phyloP scores from a whole-genome alignment of 1,140 invertebrate species.

The Pseudomyrmex flavicornis region DNA sequence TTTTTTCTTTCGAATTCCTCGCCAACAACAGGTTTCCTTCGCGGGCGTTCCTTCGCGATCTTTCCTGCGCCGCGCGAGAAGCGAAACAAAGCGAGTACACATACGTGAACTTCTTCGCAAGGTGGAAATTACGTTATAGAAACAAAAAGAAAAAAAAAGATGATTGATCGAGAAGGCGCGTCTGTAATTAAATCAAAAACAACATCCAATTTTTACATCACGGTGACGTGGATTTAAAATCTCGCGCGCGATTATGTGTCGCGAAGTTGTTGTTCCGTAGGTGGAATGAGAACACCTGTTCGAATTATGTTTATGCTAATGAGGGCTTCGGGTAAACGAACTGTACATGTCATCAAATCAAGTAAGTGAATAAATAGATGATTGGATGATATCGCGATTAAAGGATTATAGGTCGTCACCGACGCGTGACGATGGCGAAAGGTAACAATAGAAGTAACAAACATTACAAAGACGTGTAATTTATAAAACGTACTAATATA shows the following conservation, averaged over 20 bases:
- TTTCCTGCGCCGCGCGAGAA: conserved; percentile 1
- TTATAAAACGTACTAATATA: conserved; percentile 86
- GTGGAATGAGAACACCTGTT: background rate
- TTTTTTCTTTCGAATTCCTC: conserved; percentile 62
- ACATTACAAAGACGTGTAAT: conserved; percentile 66
- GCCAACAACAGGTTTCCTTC: conserved; percentile 62
- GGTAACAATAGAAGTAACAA: background rate
- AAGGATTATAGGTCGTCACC: background rate
- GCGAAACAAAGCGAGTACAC: conserved; percentile 11
- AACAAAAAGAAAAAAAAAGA: background rate
- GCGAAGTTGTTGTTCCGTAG: background rate
- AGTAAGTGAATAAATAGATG: conserved; percentile 6
- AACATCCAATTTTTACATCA: no score
- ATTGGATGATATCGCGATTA: conserved; percentile 6
- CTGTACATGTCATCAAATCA: conserved; percentile 8
- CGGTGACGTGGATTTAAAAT: conserved; percentile 1
- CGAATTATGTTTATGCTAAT: conserved; percentile 34
- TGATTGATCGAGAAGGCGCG: background rate
- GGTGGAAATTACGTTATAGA: background rate
- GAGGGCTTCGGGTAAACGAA: conserved; percentile 18
- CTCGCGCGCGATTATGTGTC: background rate
- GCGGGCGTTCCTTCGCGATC: conserved; percentile 12
- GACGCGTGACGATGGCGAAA: background rate
- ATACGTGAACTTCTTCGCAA: background rate
- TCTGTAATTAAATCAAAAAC: no score